Evolutionary conservation across 2,113 vertebrate genomes (phyloP).

Genomic region (Eubucco bourcierii): DNA sequence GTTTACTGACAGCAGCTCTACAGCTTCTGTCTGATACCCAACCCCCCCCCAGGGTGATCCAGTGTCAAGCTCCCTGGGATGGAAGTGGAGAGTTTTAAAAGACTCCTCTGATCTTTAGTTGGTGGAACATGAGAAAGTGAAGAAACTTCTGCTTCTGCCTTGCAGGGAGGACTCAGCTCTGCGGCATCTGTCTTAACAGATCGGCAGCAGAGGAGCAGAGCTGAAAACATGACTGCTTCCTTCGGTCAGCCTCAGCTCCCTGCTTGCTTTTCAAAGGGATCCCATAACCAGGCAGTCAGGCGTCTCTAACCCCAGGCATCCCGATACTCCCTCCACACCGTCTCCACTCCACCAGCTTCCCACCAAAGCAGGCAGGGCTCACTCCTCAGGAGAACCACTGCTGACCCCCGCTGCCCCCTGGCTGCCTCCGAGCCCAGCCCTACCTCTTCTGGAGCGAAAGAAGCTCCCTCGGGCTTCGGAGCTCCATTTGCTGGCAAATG

Average conservation of each 20-base stretch:
- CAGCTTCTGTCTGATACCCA: not conserved
- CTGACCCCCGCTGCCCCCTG: rapidly evolving
- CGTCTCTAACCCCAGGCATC: not conserved
- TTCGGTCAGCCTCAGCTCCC: not conserved
- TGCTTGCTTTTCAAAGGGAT: not conserved
- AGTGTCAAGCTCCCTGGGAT: not conserved
- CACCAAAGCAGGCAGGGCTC: not conserved
- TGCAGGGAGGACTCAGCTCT: not conserved
- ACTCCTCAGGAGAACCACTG: rapidly evolving
- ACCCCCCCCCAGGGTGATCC: not conserved
- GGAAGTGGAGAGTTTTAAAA: not conserved
- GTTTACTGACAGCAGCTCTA: not conserved
- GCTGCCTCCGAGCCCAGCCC: not conserved
- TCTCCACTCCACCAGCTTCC: not conserved
- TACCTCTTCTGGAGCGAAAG: rapidly evolving
- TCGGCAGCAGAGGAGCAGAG: not conserved
- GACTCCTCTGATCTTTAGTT: not conserved
- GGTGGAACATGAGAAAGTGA: not conserved
- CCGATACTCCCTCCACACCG: not conserved
- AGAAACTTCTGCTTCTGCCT: not conserved
- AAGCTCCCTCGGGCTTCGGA: rapidly evolving
- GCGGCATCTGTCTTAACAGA: not conserved
- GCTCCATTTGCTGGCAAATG: no score
- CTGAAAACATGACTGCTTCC: rapidly evolving
- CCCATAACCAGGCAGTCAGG: rapidly evolving